Evolutionary conservation across 1,140 invertebrate genomes (phyloP), one percentile per base, ranked within the genome.

Genomic region (Drosophila ironensis): DNA sequence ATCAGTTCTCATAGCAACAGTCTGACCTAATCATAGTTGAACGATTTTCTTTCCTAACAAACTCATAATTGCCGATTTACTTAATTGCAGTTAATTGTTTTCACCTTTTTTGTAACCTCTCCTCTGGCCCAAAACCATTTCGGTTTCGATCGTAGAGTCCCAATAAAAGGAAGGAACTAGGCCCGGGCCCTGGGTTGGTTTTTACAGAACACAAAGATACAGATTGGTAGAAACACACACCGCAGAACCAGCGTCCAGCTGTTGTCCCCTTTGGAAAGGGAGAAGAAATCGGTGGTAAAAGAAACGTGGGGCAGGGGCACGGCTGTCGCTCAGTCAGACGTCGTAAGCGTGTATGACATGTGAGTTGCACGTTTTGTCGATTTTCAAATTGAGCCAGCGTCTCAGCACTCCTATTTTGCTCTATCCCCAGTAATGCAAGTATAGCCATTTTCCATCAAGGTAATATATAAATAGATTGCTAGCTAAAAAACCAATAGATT

Each of bases 311-410:
- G 17, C 7, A 40, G 41, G 35, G 48, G 61, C 19, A 56, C 42
- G 41, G 42, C 63, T 54, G 64, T 68, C 63, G 45, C 57, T 66
- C 57, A 37, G 47, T 54, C 47, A 40, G 57, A 64, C 77, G 73
- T 82, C 80, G 78, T 72, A 72, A 72, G 69, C 78, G 78, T 84
- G 78, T 80, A 84, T 80, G 78, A 86, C 78, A 84, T 84, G 78
- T 84, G 78, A 84, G 78, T 80, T 86, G 78, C 78, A 84, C 78
- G 78, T 84, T 84, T 84, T 86, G 78, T 78, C 80, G 80, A 84
- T 84, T 84, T 84, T 80, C 74, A 74, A 84, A 84, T 84, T 84
- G 78, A 84, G 78, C 56, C 72, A 77, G 63, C 69, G 68, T 72
- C 77, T 76, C 72, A 61, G 72, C 77, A 82, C 72, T 76, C 73